These are phyloP conservation scores for Amphipyra berbera DNA, from an alignment of 2,888 invertebrate genomes.

Conservation along the genomic window DNA sequence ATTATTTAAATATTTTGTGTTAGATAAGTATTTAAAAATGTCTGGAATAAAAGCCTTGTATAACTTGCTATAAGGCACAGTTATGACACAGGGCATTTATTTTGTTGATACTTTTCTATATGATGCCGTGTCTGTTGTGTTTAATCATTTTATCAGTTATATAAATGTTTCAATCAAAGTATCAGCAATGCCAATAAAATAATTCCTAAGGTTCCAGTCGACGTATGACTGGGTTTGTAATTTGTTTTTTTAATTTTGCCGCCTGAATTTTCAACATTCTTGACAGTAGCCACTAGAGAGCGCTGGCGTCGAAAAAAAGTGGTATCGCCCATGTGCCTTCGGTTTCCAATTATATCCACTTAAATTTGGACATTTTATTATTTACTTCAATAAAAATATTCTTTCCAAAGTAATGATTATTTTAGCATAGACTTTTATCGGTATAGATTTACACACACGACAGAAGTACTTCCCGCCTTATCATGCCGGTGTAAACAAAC, in stretches of 20 bases:
- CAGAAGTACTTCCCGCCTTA: conserved; percentile 85
- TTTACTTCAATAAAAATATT: conserved; percentile 77
- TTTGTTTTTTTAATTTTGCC: conserved; percentile 59
- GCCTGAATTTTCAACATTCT: conserved; percentile 60
- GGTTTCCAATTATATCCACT: conserved; percentile 61
- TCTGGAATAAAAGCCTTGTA: conserved; percentile 17
- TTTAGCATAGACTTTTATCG: conserved; percentile 60
- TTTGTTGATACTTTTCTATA: conserved; percentile 17
- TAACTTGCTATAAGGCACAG: conserved; percentile 14
- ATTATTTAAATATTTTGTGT: conserved; percentile 24
- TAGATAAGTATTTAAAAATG: conserved; percentile 30
- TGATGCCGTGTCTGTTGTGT: conserved; percentile 10
- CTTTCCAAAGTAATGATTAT: conserved; percentile 66
- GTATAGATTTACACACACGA: conserved; percentile 63
- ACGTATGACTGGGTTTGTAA: conserved; percentile 3
- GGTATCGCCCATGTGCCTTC: conserved; percentile 82
- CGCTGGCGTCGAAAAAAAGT: conserved; percentile 73
- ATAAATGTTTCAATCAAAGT: neutral
- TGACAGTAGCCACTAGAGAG: conserved; percentile 67
- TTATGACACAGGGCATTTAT: conserved; percentile 10
- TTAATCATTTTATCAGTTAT: conserved; percentile 4
- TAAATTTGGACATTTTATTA: conserved; percentile 62
- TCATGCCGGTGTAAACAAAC: conserved; percentile 90
- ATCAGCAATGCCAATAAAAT: conserved; percentile 5
- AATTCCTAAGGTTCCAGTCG: neutral